A percentile compares a stretch with the other conserved stretches of the same genome.
Evolutionary conservation across 2,113 vertebrate species (phyloP).

Genomic region (Clarias gariepinus): DNA sequence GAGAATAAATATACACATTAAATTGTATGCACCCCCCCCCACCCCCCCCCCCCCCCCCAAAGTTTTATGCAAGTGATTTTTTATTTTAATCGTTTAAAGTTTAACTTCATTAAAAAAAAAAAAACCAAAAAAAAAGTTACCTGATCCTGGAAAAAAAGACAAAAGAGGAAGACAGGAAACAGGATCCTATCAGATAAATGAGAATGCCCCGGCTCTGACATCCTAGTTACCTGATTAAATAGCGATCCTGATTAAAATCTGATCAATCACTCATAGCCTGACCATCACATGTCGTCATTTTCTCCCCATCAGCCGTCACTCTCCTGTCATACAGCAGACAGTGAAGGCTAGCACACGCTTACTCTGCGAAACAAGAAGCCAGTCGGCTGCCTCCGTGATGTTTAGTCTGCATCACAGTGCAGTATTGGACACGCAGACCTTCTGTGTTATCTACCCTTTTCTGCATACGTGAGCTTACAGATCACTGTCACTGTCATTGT

Average conservation of each 20-base stretch:
- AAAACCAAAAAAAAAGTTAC: conserved; percentile 56
- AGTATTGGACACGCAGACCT: neutral
- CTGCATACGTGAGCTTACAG: neutral
- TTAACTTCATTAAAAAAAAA: no score
- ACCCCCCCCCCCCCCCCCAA: neutral
- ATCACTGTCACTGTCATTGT: neutral
- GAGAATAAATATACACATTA: neutral
- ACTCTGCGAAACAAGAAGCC: neutral
- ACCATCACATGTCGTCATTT: neutral
- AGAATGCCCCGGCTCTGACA: conserved; percentile 58
- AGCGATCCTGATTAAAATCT: conserved; percentile 59
- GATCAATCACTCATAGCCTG: conserved; percentile 51
- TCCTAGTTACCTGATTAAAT: conserved; percentile 56
- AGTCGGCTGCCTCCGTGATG: neutral
- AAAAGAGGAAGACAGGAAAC: conserved; percentile 44
- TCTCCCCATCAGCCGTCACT: neutral
- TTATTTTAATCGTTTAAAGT: no score
- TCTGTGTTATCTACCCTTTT: neutral
- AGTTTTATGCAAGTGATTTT: no score
- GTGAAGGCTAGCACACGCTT: neutral
- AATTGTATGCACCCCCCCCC: neutral
- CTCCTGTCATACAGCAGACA: neutral
- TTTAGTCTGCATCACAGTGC: neutral
- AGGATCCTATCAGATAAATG: conserved; percentile 57
- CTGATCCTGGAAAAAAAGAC: conserved; percentile 50